A percentile compares a stretch with the other conserved stretches of the same genome.
Conservation (phyloP, 2,113 vertebrate genomes). For the Anarhynchus alexandrinus region DNA sequence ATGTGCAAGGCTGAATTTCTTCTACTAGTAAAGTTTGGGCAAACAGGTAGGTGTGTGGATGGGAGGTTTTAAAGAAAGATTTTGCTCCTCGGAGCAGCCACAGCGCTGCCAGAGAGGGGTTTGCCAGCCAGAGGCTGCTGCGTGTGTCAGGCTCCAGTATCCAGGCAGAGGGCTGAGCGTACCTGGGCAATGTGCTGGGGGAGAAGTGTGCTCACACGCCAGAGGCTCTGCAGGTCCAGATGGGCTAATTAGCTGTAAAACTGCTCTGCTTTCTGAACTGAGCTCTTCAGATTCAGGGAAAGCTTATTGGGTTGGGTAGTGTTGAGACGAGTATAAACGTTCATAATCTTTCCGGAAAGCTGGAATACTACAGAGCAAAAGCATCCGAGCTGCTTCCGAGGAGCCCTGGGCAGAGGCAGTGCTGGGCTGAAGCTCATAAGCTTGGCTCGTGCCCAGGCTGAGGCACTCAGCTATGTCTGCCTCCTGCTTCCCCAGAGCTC, state of each 20-base stretch:
- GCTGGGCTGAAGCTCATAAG: neutral
- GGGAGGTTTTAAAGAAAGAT: neutral
- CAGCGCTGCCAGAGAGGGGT: no score
- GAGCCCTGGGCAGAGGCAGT: neutral
- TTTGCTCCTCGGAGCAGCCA: neutral
- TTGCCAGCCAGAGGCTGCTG: neutral
- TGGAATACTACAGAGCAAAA: neutral
- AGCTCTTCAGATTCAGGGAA: neutral
- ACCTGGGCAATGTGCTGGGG: neutral
- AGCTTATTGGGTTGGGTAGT: neutral
- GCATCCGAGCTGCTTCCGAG: neutral
- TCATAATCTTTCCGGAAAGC: neutral
- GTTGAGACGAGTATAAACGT: neutral
- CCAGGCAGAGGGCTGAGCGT: neutral
- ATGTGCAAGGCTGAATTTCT: neutral
- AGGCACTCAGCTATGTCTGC: rapidly evolving
- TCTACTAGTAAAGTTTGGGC: neutral
- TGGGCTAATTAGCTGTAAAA: neutral
- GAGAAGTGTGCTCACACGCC: rapidly evolving
- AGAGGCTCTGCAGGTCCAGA: neutral
- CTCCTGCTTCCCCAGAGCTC: neutral
- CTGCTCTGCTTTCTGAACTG: neutral
- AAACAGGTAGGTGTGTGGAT: no score
- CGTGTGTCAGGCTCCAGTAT: rapidly evolving
- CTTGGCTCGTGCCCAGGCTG: neutral